Percentiles rank a stretch among this genome's conserved stretches.
phyloP scores from a whole-genome alignment of 2,888 invertebrate genomes.

The Embidobia sp. region DNA sequence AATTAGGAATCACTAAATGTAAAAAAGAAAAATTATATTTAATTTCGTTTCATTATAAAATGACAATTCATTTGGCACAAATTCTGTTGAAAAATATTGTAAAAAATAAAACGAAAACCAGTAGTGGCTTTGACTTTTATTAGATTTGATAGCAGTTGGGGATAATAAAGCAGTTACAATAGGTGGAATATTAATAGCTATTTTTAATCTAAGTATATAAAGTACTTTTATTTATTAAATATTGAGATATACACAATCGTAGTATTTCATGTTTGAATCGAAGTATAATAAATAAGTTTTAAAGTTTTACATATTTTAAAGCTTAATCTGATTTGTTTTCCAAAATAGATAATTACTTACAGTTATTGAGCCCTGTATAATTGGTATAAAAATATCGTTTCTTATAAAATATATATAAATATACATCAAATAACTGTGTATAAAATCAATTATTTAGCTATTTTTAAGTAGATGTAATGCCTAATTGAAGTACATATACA shows the following conservation, averaged over 20 bases:
- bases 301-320: conserved; percentile 20
- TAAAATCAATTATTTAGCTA: conserved; percentile 38
- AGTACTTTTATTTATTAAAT: conserved; percentile 36
- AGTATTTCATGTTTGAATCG: conserved; percentile 13
- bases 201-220: conserved; percentile 27
- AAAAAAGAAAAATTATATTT: too few species aligned
- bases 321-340: conserved; percentile 17
- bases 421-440: conserved; percentile 44
- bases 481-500: conserved; percentile 56
- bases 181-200: too few species aligned
- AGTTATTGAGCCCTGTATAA: conserved; percentile 34
- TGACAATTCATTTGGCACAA: too few species aligned
- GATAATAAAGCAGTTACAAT: too few species aligned
- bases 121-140: too few species aligned
- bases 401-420: conserved; percentile 53
- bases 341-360: conserved; percentile 18
- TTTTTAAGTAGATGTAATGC: conserved; percentile 44
- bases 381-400: conserved; percentile 39
- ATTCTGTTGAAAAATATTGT: too few species aligned
- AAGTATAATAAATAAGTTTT: conserved; percentile 11
- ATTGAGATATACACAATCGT: conserved; percentile 28
- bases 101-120: too few species aligned
- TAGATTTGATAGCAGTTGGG: too few species aligned
- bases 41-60: too few species aligned
- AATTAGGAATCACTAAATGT: too few species aligned